Evolutionary conservation across 2,888 invertebrate genomes (phyloP).

Genomic region (Eupeodes luniger): DNA sequence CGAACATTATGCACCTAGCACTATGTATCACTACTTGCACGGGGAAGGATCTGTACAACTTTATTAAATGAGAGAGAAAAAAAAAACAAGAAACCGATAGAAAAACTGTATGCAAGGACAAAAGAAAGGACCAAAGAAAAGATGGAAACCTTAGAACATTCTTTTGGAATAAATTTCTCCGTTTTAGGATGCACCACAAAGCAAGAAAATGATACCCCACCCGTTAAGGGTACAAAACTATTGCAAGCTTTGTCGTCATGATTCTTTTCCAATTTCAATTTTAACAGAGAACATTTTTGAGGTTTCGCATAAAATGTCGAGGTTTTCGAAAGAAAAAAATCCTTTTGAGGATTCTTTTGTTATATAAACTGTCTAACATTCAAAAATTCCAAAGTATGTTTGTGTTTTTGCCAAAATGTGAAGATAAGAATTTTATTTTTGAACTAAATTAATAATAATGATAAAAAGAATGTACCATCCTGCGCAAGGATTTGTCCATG

Average conservation of each 20-base stretch:
- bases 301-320: slow-evolving; percentile 47
- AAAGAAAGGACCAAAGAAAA: background rate
- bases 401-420: background rate
- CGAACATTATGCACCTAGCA: slow-evolving; percentile 35
- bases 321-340: slow-evolving; percentile 1
- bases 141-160: slow-evolving; percentile 4
- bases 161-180: background rate
- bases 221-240: background rate
- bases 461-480: slow-evolving; percentile 43
- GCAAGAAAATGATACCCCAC: background rate
- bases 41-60: slow-evolving; percentile 46
- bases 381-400: background rate
- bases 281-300: slow-evolving; percentile 49
- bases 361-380: slow-evolving; percentile 18
- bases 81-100: background rate
- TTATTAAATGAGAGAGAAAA: slow-evolving; percentile 32
- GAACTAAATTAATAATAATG: slow-evolving; percentile 48
- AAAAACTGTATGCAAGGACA: slow-evolving; percentile 38
- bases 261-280: slow-evolving; percentile 72
- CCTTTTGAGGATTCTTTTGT: slow-evolving; percentile 8
- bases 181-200: background rate
- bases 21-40: background rate
- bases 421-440: slow-evolving; percentile 49
- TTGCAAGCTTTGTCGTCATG: slow-evolving; percentile 58
- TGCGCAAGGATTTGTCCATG: background rate